Base-by-base conservation (phyloP, 2,797 vertebrate genomes). In the Pempheris klunzingeri region DNA sequence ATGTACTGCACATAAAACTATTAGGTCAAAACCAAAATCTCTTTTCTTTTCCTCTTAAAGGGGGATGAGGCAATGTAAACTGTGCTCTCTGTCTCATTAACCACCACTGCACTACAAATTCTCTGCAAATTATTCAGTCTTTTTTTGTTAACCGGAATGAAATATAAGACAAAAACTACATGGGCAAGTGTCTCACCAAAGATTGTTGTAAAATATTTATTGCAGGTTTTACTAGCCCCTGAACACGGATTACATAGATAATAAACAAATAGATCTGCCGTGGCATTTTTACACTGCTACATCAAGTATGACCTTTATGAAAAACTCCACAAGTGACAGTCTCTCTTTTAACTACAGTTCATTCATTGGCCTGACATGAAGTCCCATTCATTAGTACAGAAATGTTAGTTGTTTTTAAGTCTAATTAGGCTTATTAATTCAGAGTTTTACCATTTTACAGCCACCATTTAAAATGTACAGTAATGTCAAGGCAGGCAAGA, bases 261-360 rank as follows among this genome's bases (percentile, higher is more conserved):
- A 89, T 90, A 88, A 92, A 90, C 84, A 91, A 80, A 91, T 78
- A 73, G 78, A 77, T 86, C 73, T 54, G 77, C 75, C 2, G 1
- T 80, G 78, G 75, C 67, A 79, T 85, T 90, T 90, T 88, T 80
- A 90, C 43, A 72, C 79, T 36, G 57, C 34, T 66, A 63, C 74
- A 85, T 91, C 85, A 88, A 88, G 75, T 59, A 57, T 89, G 81
- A 90, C 89, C 90, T 91, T 91, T 87, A 89, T 82, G 72, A 83
- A 88, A 86, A 83, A 81, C 59, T 54, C 44, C 26, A 65, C 69
- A 53, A 71, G 41, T 77, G 66, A 85, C 64, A 63, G 49, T 46
- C 52, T 77, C 72, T 50, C 17, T 57, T 74, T 68, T 78, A 69
- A 80, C 69, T 73, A 59, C 18, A 22, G 20, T 67, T 52, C 39